Evolutionary conservation across 2,888 invertebrate species (phyloP).

Genomic region (Erynnis tages): DNA sequence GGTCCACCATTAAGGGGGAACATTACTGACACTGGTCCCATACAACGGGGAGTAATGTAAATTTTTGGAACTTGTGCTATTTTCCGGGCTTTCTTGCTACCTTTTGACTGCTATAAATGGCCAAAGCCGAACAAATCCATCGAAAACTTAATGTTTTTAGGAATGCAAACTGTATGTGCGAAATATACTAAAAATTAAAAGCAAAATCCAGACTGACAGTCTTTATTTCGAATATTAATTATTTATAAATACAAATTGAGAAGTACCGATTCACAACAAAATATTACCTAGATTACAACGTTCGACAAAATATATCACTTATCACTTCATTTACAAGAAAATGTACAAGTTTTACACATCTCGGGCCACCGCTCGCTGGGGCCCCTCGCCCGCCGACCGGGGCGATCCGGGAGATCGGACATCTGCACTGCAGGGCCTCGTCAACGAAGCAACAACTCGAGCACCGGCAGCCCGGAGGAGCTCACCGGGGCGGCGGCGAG

Average conservation of each 20-base stretch:
- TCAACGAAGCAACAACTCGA: no score
- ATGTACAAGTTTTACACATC: constrained; percentile 58
- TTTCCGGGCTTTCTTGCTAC: no score
- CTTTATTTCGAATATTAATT: constrained; percentile 74
- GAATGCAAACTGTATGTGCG: no score
- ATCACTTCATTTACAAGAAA: constrained; percentile 71
- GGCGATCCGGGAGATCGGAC: constrained; percentile 31
- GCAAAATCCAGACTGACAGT: constrained; percentile 65
- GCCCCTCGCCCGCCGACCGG: constrained; percentile 18
- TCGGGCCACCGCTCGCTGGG: constrained; percentile 22
- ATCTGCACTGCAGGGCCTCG: no score
- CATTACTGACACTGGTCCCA: no score
- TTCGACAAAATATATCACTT: constrained; percentile 75
- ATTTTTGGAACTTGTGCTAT: no score
- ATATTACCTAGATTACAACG: constrained; percentile 73
- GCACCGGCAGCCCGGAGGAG: no score
- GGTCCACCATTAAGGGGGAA: no score
- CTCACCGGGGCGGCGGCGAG: constrained; percentile 35
- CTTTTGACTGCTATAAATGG: no score
- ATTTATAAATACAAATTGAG: constrained; percentile 81
- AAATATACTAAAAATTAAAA: constrained; percentile 34
- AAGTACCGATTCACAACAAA: constrained; percentile 80
- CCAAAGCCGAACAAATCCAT: no score
- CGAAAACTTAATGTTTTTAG: no score
- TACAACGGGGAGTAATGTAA: no score